These are phyloP conservation scores for Gortyna flavago DNA, from an alignment of 2,888 invertebrate species.

Conservation along the genomic window DNA sequence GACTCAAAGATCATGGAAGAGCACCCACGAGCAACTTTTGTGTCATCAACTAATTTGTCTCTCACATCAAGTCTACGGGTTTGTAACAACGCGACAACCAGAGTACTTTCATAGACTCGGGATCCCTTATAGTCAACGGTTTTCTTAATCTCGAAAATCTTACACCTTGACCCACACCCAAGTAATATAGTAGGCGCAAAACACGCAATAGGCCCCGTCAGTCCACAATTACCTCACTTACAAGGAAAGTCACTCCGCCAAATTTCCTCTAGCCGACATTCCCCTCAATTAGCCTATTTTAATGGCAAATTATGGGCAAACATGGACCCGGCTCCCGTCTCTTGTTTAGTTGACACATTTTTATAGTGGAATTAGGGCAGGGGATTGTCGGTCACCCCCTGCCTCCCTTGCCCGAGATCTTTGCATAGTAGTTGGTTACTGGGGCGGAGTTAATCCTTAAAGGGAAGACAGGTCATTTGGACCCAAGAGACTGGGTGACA, in stretches of 20 bases:
- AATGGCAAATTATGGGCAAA: slow-evolving; percentile 70
- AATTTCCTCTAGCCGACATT: slow-evolving; percentile 72
- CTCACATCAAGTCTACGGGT: too few relatives aligned
- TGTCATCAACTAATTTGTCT: too few relatives aligned
- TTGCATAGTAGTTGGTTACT: slow-evolving; percentile 12
- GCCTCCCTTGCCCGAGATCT: slow-evolving; percentile 1
- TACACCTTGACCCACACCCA: slow-evolving; percentile 40
- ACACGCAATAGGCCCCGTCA: slow-evolving; percentile 73
- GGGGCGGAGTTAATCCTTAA: not conserved
- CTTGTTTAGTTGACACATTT: slow-evolving; percentile 65
- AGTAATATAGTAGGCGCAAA: slow-evolving; percentile 62
- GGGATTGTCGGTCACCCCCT: slow-evolving; percentile 24
- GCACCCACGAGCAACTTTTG: too few relatives aligned
- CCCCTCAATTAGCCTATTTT: slow-evolving; percentile 73
- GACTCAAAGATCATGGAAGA: not conserved
- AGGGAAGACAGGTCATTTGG: not conserved
- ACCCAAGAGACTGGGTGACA: not conserved
- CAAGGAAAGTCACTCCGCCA: slow-evolving; percentile 80
- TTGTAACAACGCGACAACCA: too few relatives aligned
- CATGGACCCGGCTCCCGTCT: slow-evolving; percentile 46
- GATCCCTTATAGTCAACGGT: too few relatives aligned
- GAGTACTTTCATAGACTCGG: too few relatives aligned
- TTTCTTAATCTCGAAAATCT: slow-evolving; percentile 24
- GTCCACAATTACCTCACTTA: slow-evolving; percentile 69
- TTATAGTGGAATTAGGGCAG: slow-evolving; percentile 44